phyloP scores from a whole-genome alignment of 1,140 invertebrate species.

The Paraescarpia echinospica region DNA sequence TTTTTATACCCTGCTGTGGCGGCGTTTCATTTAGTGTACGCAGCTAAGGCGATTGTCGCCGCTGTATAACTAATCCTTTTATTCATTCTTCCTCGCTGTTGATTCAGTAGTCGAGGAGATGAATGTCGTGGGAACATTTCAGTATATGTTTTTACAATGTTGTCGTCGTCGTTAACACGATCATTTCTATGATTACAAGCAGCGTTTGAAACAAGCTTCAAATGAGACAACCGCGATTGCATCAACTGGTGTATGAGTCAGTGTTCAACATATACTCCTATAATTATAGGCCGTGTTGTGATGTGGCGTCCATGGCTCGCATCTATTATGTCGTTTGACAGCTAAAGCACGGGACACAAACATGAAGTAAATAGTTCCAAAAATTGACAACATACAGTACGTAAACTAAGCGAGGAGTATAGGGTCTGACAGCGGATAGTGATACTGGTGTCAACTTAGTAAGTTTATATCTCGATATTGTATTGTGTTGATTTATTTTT shows the following conservation, averaged over 20 bases:
- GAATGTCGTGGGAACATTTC: not conserved
- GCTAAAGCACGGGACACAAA: too few relatives aligned
- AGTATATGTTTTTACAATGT: not conserved
- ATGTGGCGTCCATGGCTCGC: too few relatives aligned
- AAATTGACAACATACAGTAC: too few relatives aligned
- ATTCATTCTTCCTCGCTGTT: too few relatives aligned
- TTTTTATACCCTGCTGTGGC: not conserved
- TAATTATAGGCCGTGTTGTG: too few relatives aligned
- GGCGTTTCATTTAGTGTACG: not conserved
- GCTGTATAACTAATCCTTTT: not conserved
- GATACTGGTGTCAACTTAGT: too few relatives aligned
- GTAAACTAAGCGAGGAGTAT: too few relatives aligned
- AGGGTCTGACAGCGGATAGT: too few relatives aligned
- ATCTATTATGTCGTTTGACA: too few relatives aligned
- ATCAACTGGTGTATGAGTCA: not conserved
- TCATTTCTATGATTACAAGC: not conserved
- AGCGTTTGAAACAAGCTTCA: not conserved
- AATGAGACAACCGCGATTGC: not conserved
- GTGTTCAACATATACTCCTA: not conserved
- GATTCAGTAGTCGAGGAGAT: not conserved
- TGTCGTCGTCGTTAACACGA: not conserved
- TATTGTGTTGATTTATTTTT: too few relatives aligned
- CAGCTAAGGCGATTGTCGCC: not conserved
- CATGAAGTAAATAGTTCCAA: too few relatives aligned
- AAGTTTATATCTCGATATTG: too few relatives aligned